phyloP scores from a whole-genome alignment of 2,888 invertebrate genomes.

The Eupithecia vulgata region DNA sequence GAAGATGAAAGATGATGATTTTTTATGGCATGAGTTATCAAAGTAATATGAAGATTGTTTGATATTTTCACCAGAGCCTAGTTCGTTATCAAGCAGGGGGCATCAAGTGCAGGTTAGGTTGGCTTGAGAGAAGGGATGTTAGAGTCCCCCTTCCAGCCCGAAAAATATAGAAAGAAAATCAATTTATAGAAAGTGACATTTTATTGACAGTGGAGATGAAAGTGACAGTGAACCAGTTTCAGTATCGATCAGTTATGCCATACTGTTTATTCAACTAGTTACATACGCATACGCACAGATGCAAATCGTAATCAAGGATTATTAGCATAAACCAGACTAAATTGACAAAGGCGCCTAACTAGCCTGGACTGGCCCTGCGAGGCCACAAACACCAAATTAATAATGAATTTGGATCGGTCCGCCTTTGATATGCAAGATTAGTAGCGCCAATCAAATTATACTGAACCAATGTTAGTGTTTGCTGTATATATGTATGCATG shows the following conservation, averaged over 20 bases:
- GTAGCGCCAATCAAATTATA: conserved; percentile 11
- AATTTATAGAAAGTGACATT: too few species aligned
- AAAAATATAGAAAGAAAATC: too few species aligned
- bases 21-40: too few species aligned
- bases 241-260: conserved; percentile 2
- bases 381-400: conserved; percentile 34
- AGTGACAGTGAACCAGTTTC: not conserved
- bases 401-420: conserved; percentile 26
- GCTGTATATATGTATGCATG: conserved; percentile 1
- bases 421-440: conserved; percentile 31
- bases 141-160: too few species aligned
- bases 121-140: too few species aligned
- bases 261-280: conserved; percentile 27
- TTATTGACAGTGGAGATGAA: too few species aligned
- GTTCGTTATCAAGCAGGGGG: too few species aligned
- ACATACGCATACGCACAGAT: conserved; percentile 32
- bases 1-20: too few species aligned
- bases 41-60: too few species aligned
- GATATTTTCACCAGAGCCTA: too few species aligned
- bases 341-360: conserved; percentile 57
- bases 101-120: too few species aligned
- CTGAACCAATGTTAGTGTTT: conserved; percentile 3
- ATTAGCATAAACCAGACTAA: conserved; percentile 52
- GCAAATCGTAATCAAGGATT: conserved; percentile 51
- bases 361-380: conserved; percentile 28